Percentiles rank a stretch among this genome's conserved stretches.
These are phyloP conservation scores for Athalia circularis DNA, from an alignment of 2,888 invertebrate genomes.

Conservation along the genomic window DNA sequence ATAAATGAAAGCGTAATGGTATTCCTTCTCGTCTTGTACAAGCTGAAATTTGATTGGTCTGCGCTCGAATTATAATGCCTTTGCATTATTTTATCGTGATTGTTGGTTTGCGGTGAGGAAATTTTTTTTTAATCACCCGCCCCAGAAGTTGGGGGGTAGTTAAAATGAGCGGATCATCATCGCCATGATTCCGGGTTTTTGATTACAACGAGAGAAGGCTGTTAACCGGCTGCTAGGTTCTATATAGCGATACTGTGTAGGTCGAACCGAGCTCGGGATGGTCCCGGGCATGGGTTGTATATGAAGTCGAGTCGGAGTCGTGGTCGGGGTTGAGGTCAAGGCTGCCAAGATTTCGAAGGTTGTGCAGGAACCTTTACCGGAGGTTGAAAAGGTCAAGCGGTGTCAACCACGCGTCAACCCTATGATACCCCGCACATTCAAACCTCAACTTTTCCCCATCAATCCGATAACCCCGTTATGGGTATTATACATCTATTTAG, in stretches of 20 bases:
- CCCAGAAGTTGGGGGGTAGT: too few relatives aligned
- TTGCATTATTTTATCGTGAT: too few relatives aligned
- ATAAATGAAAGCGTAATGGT: too few relatives aligned
- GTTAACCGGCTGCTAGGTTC: slow-evolving; percentile 25
- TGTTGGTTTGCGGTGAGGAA: too few relatives aligned
- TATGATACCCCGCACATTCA: background rate
- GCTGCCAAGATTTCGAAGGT: slow-evolving; percentile 37
- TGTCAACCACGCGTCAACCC: slow-evolving; percentile 29
- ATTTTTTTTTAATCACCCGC: too few relatives aligned
- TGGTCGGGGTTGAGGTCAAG: slow-evolving; percentile 31
- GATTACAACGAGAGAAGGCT: too few relatives aligned
- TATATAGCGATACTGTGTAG: background rate
- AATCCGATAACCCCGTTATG: background rate
- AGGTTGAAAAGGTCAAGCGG: slow-evolving; percentile 35
- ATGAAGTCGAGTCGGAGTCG: background rate
- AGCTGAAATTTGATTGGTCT: too few relatives aligned
- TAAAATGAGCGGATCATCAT: too few relatives aligned
- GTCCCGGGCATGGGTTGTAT: slow-evolving; percentile 19
- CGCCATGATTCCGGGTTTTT: too few relatives aligned
- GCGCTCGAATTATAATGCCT: too few relatives aligned
- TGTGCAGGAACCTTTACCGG: background rate
- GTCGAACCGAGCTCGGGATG: slow-evolving; percentile 28
- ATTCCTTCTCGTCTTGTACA: too few relatives aligned
- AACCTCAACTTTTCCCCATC: background rate
- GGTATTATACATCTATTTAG: background rate